Evolutionary conservation across 1,140 invertebrate species (phyloP), one percentile per base, ranked within the genome.

Genomic region (Drosophila setifemur): DNA sequence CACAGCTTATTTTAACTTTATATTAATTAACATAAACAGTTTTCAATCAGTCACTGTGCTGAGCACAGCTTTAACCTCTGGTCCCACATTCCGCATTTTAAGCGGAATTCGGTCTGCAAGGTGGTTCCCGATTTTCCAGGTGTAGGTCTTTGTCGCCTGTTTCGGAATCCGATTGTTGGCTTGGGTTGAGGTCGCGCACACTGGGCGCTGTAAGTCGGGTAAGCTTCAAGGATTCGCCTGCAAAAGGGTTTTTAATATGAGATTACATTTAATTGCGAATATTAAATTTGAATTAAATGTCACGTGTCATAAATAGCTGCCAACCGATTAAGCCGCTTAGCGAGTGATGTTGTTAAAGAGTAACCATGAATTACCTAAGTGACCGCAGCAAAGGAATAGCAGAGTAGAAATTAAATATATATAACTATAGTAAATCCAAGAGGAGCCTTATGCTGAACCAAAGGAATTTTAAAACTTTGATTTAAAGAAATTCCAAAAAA

Each of bases 231-330:
- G 61, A 58, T 49, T 40, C 33, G 58, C 43, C n/a, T 40, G 40
- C 14, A 43, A 63, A 40, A 25, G 12, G 54, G 54, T 26, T 39
- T 40, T 66, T 64, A 64, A 64, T 64, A 9, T 14, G 57, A 23
- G 57, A 39, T 64, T 64, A 64, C 60, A 35, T 40, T 64, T 66
- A 66, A 66, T 64, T 66, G 61, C 58, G 43, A 64, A 49, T 66
- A 66, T 66, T 66, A 66, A 48, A 66, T 66, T 64, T 49, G 43
- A 25, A 66, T 66, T 64, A 40, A 66, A 49, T 40, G 61, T 40
- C 58, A 66, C 61, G 61, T 49, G 58, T 40, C 25, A 64, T 66
- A 66, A 64, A 64, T 66, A 40, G 61, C 43, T 26, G 44, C 11
- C 43, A 40, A 14, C 33, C 9, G 25, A 21, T 12, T 40, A 66